These are phyloP conservation scores for Imbricaverruca yamaguchii DNA, from an alignment of 2,888 invertebrate species.

Conservation along the genomic window DNA sequence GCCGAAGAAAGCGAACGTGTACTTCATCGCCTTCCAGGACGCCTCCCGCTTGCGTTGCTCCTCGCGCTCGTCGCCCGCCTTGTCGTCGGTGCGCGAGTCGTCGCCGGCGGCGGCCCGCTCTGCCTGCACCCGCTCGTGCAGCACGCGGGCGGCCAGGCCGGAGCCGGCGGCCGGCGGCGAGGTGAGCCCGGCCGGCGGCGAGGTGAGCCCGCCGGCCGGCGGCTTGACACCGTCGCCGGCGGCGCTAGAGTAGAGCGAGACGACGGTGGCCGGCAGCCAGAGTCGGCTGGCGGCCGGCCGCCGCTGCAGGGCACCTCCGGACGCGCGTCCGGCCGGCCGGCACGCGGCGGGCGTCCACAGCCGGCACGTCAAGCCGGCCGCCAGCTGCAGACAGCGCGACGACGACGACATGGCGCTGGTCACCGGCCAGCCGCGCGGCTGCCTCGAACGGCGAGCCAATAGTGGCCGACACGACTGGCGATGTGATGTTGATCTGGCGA, in stretches of 20 bases:
- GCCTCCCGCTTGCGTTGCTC: slow-evolving; percentile 54
- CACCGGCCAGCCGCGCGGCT: too few relatives aligned
- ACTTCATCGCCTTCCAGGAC: slow-evolving; percentile 64
- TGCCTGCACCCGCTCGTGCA: background rate
- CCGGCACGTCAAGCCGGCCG: background rate
- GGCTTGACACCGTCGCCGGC: background rate
- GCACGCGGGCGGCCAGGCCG: slow-evolving; percentile 1
- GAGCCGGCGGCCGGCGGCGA: background rate
- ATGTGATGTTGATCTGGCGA: too few relatives aligned
- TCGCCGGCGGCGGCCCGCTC: background rate
- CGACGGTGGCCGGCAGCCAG: background rate
- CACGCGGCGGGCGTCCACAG: background rate
- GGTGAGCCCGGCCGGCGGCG: background rate
- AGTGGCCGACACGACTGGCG: too few relatives aligned
- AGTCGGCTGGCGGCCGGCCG: background rate
- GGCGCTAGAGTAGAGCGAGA: background rate
- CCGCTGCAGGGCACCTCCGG: background rate
- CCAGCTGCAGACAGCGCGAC: background rate
- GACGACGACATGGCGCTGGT: background rate
- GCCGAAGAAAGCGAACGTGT: slow-evolving; percentile 40
- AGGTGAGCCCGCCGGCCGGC: background rate
- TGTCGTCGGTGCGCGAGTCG: background rate
- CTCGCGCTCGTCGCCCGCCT: slow-evolving; percentile 44
- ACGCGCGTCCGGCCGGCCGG: background rate
- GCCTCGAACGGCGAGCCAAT: too few relatives aligned